Evolutionary conservation across 2,888 invertebrate genomes (phyloP), one percentile per base, ranked within the genome.

Genomic region (Notocelia uddmanniana): DNA sequence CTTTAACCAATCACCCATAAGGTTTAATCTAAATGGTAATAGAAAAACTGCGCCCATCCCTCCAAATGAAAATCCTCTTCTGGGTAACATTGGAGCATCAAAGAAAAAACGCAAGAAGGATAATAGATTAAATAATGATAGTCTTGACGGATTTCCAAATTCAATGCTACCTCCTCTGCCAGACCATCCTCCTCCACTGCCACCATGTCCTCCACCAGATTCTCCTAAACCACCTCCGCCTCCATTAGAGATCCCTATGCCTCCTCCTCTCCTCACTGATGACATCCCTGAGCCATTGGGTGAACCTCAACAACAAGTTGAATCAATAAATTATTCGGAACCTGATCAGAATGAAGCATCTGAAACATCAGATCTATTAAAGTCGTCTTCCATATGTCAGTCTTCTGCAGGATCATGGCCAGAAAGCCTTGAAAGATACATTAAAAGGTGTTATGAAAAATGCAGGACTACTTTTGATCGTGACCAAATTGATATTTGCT

Each of bases 401-500:
- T 84, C 83, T 74, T 85, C 89, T 77, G 84, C 89, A 75, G 96
- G 96, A 77, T 95, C 96, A 63, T 97, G 97, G 97, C 97, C 97
- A 1, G 96, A 96, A 75, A 96, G 96, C 77, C 90, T 97, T 59
- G 96, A 97, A 87, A 96, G 97, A 80, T 99, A 98, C 91, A 98
- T 99, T 18, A 96, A 97, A 83, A 96, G 97, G 76, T 98, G 99
- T 84, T 99, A 98, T 93, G 96, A 97, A 59, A 97, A 98, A 89
- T 98, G 98, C 84, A 96, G 96, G 82, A 97, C 97, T 15, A 95
- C 96, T 74, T 95, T 97, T 79, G 98, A 99, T 86, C 97, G 98
- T 86, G 98, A 99, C 93, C 97, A 98, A 90, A 98, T 99, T 73
- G 98, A 99, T 87, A 97, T 98, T 77, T 97, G 98, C 82, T 94